These are phyloP conservation scores for Elephantulus edwardii DNA, from an alignment of 2,113 vertebrate species.

Conservation along the genomic window DNA sequence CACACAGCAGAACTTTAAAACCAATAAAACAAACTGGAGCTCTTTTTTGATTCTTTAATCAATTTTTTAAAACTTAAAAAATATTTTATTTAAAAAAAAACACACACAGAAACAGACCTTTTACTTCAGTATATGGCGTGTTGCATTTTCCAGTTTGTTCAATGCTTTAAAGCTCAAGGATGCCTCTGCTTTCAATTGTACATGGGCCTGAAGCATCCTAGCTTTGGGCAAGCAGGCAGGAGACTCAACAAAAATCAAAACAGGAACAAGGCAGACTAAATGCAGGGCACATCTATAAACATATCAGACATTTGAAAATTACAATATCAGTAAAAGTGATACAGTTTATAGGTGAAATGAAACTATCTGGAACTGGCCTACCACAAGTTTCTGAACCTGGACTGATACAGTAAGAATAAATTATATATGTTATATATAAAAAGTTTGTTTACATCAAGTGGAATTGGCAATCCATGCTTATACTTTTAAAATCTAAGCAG, in stretches of 20 bases:
- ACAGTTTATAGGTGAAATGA: slow-evolving; percentile 85
- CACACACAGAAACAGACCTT: slow-evolving; percentile 67
- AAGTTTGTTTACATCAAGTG: slow-evolving; percentile 82
- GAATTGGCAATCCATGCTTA: slow-evolving; percentile 84
- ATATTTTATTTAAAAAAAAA: slow-evolving; percentile 65
- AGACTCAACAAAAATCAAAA: slow-evolving; percentile 82
- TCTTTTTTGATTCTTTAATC: slow-evolving; percentile 74
- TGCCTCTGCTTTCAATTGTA: slow-evolving; percentile 71
- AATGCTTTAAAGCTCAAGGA: slow-evolving; percentile 87
- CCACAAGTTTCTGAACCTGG: slow-evolving; percentile 84
- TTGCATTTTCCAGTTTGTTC: slow-evolving; percentile 85
- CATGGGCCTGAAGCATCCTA: slow-evolving; percentile 74
- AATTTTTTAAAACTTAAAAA: slow-evolving; percentile 67
- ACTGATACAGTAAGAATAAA: slow-evolving; percentile 84
- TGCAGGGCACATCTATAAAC: slow-evolving; percentile 85
- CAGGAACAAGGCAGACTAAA: slow-evolving; percentile 80
- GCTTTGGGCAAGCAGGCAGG: slow-evolving; percentile 87
- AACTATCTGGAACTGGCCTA: slow-evolving; percentile 84
- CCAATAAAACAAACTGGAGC: slow-evolving; percentile 86
- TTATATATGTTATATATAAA: slow-evolving; percentile 78
- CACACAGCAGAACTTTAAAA: slow-evolving; percentile 87
- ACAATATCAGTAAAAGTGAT: slow-evolving; percentile 82
- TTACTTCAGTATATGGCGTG: slow-evolving; percentile 78
- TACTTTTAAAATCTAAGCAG: slow-evolving; percentile 78
- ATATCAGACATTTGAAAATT: slow-evolving; percentile 84